Evolutionary conservation across 2,113 vertebrate species (phyloP).

Genomic region (Rhinolophus ferrumequinum): DNA sequence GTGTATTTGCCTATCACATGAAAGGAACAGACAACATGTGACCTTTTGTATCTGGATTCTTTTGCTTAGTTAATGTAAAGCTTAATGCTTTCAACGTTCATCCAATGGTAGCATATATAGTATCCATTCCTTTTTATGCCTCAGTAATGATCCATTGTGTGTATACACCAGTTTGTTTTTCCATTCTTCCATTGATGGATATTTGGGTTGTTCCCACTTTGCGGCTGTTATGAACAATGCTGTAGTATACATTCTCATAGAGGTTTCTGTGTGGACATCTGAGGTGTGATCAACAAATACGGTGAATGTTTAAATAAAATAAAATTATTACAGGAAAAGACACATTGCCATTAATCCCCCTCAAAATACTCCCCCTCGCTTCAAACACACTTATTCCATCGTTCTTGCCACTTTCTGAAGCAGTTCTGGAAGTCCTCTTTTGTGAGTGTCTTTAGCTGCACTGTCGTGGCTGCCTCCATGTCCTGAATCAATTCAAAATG

Average conservation of each 20-base stretch:
- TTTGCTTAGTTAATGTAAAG: background rate
- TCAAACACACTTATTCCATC: no score
- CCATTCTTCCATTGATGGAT: background rate
- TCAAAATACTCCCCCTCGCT: no score
- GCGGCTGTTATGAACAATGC: background rate
- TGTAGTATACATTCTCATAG: background rate
- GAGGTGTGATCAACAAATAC: no score
- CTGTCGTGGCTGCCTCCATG: no score
- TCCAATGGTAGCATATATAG: background rate
- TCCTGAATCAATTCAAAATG: no score
- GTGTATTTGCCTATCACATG: background rate
- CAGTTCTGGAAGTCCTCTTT: no score
- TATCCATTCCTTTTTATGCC: background rate
- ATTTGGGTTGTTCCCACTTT: background rate
- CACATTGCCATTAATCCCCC: no score
- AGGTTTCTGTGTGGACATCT: background rate
- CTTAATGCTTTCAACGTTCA: background rate
- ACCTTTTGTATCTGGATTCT: background rate
- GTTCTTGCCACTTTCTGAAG: no score
- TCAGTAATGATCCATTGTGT: background rate
- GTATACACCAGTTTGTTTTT: background rate
- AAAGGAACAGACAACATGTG: background rate
- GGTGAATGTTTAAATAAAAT: no score
- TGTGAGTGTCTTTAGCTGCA: no score
- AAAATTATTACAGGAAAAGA: no score